Base-by-base conservation (phyloP, 2,888 invertebrate species). In the Tricholauxania praeusta region DNA sequence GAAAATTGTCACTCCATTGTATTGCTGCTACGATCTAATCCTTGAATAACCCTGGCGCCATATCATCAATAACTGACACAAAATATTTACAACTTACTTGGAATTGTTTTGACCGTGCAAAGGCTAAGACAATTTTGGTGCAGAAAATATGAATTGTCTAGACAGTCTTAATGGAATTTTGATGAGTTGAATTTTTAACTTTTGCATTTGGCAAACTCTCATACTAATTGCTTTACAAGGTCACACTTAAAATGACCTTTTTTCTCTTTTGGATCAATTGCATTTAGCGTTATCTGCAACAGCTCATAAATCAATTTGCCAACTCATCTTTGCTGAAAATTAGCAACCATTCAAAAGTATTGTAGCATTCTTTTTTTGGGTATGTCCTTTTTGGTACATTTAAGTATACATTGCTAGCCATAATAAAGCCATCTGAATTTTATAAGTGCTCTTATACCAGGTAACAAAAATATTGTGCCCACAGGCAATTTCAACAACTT, bases 391-490 rank as follows among this genome's bases (percentile, higher is more conserved):
- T 10, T 39, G 10, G 7, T 39, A 1, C 39, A 39, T 39, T 39
- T 39, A 7, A 39, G 39, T 39, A 39, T 2, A 12, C 2, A 55
- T 55, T 55, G 55, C 17, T 15, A 22, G 55, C 55, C 19, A 22
- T 55, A 55, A 55, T 55, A 14, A 55, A 55, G 55, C 3, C 55
- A 19, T 55, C 5, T 55, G 12, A 12, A 17, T 55, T 19, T 19
- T 10, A 55, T 22, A 28, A 19, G 22, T 14, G 1, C 19, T 22
- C 12, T 55, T 12, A 1, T 55, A 19, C 12, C 55, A 55, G 55
- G 55, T 55, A 55, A 55, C 55, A 28, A 19, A 55, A 55, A 55
- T 19, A 55, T 55, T 55, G 19, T 55, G 55, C 55, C 55, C 55
- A 55, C 55, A 55, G 55, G 19, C 55, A 55, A 7, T 55, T 39